A percentile compares a stretch with the other conserved stretches of the same genome.
phyloP scores from a whole-genome alignment of 2,888 invertebrate species.

The Metalampra italica region DNA sequence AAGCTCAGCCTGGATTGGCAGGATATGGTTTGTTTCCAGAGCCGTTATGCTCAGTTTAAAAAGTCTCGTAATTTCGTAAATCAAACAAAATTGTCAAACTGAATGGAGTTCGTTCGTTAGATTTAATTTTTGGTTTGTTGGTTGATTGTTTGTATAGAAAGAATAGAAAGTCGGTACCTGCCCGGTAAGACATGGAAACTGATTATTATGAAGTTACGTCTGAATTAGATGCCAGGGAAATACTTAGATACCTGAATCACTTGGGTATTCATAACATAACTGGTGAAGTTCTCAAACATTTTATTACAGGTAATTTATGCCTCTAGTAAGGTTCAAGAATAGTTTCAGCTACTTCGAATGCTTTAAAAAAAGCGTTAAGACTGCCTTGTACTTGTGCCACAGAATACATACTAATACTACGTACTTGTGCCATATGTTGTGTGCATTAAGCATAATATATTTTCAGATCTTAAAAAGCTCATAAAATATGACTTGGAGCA shows the following conservation, averaged over 20 bases:
- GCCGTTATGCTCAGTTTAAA: no score
- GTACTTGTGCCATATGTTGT: not conserved
- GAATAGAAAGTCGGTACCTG: no score
- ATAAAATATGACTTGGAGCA: conserved; percentile 80
- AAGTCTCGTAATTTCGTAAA: no score
- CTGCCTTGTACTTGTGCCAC: no score
- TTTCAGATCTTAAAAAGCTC: conserved; percentile 82
- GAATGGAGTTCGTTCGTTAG: no score
- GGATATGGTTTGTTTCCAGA: no score
- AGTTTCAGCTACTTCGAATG: not conserved
- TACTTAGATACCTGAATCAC: conserved; percentile 85
- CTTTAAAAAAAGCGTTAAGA: no score
- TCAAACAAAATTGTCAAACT: no score
- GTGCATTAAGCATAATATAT: not conserved
- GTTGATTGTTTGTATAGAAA: no score
- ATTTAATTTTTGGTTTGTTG: not conserved
- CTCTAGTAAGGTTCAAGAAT: not conserved
- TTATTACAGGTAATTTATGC: conserved; percentile 83
- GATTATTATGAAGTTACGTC: conserved; percentile 55
- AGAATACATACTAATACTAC: no score
- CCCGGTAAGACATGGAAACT: conserved; percentile 28
- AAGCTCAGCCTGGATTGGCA: no score
- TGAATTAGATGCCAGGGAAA: conserved; percentile 83
- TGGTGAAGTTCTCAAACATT: conserved; percentile 85
- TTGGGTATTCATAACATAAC: conserved; percentile 87